Base-by-base conservation (phyloP, 1,140 invertebrate species). In the Homalodisca vitripennis region DNA sequence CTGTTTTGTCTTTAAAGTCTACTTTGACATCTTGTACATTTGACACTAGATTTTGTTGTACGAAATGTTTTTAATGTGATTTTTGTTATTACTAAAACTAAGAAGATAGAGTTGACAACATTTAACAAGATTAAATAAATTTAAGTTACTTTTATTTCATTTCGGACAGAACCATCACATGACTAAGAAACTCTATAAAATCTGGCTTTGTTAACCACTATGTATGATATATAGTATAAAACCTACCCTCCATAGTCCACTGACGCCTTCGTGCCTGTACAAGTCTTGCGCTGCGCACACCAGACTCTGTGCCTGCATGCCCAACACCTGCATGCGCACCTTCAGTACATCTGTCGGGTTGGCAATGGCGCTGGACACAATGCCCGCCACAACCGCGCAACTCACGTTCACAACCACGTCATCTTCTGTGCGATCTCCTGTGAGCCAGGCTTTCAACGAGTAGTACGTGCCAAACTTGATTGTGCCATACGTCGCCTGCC, bases 281-380 rank as follows among this genome's bases (percentile, higher is more conserved):
- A 96, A 89, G 76, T 91, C 87, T 69, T 85, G 80, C 75, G 95
- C 94, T 71, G 91, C 93, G 74, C 88, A 84, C n/a, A 87, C 76
- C 53, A 93, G 83, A 60, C 87, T 81, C 32, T 83, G 76, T 73
- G 80, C 74, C 71, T 81, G 80, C 29, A 85, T 84, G 57, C 82
- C 82, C 13, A 75, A 47, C 20, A 92, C 86, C 85, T 98, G 95
- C 93, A 98, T 94, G 70, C 93, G 87, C 55, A 98, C 95, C 86
- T 98, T 98, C n/a, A 98, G 85, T 10, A 98, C 92, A 85, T 98
- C 97, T 1, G 95, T 96, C n/a, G 96, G 96, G 84, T 96, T 97
- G 14, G 95, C 95, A 74, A 98, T 92, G n/a, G 95, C 93, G 77
- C 94, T 95, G 22, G 94, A 95, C 53, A 97, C 83, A 6, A 93